Conservation (phyloP, 2,888 invertebrate species). For the Sphaerophoria rueppellii region DNA sequence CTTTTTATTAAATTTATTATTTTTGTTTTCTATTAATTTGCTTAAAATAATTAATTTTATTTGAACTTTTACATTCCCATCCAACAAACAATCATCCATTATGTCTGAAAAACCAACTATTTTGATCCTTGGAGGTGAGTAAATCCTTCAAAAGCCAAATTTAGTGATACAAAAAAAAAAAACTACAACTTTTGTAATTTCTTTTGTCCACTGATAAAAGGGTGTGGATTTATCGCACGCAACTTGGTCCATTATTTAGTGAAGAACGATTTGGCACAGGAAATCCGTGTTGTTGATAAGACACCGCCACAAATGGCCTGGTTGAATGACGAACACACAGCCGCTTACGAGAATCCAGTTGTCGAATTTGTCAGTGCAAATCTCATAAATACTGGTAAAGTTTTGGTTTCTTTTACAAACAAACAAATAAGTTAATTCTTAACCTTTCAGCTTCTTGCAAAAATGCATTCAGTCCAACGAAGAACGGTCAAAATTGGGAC, state of each 20-base stretch:
- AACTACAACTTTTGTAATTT: constrained; percentile 53
- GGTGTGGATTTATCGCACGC: constrained; percentile 96
- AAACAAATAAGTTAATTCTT: neutral
- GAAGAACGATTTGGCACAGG: constrained; percentile 88
- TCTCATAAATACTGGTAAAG: constrained; percentile 92
- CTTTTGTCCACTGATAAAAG: constrained; percentile 82
- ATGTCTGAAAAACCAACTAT: constrained; percentile 80
- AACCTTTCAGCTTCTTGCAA: constrained; percentile 88
- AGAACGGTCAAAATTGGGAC: constrained; percentile 85
- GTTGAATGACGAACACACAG: constrained; percentile 89
- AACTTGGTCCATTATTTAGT: constrained; percentile 92
- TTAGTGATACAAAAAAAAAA: neutral
- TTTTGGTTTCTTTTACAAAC: neutral
- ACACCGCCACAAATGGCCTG: constrained; percentile 96
- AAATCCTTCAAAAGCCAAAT: neutral
- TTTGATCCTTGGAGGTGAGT: constrained; percentile 81
- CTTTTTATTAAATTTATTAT: constrained; percentile 38
- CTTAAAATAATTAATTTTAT: constrained; percentile 12
- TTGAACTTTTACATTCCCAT: constrained; percentile 31
- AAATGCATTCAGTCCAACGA: constrained; percentile 86
- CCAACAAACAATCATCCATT: neutral
- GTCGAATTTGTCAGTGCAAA: constrained; percentile 96
- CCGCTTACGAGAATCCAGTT: constrained; percentile 88
- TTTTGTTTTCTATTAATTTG: constrained; percentile 13
- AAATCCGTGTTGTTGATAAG: constrained; percentile 93